Base-by-base conservation (phyloP, 1,140 invertebrate genomes). In the Ladona fulva region DNA sequence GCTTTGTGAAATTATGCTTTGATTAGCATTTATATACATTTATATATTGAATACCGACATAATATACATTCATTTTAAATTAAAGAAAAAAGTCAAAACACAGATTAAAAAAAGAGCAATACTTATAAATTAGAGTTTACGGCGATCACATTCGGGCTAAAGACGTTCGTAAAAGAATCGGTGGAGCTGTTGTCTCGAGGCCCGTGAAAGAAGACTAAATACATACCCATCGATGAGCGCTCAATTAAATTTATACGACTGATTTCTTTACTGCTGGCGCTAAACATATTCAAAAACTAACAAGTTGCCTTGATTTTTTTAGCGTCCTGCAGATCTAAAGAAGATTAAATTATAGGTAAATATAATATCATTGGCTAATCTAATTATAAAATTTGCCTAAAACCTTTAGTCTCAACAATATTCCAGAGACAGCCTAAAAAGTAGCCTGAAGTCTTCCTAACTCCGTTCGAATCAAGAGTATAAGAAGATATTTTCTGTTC, bases 1-100 rank as follows among this genome's bases (percentile, higher is more conserved):
- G 52, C 52, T 66, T 66, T 66, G 52, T 66, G 52, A 66, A 66
- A 66, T 66, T 66, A 66, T 66, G 52, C 52, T 66, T 66, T 66
- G 52, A 66, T 66, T 66, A 66, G 52, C 52, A 66, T 66, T 3
- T 66, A 66, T 66, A 66, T 66, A 66, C 52, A 66, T 66, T 12
- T 66, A 66, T 66, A 66, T 66, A 66, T 66, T 66, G 52, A 66
- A 66, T 66, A 66, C 52, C 14, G 52, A 66, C 52, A 66, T 66
- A 66, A 6, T 66, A 66, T 66, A 66, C 52, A 66, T 66, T 66
- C 14, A 66, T 66, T 66, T 66, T 66, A 66, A 66, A 66, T 66
- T 66, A 66, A 66, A 66, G 52, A 66, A 66, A 66, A 66, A 66
- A 66, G n/a, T 66, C 52, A 66, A 66, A 66, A 66, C n/a, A 3